Conservation (phyloP, 2,113 vertebrate species). For the Pterocles burchelli region DNA sequence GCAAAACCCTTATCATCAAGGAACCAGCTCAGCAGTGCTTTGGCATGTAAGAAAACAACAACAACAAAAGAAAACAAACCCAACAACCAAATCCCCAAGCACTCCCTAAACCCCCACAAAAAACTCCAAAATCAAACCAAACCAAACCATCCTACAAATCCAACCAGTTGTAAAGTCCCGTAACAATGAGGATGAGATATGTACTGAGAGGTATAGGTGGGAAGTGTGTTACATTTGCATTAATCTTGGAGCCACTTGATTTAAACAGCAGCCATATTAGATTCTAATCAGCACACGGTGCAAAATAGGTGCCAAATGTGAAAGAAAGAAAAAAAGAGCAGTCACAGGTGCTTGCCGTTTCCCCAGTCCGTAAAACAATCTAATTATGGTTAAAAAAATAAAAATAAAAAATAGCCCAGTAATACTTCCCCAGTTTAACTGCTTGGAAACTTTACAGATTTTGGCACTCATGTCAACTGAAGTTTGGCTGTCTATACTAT, state of each 20-base stretch:
- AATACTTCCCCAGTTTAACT: background rate
- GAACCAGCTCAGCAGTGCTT: background rate
- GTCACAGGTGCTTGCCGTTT: background rate
- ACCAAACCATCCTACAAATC: background rate
- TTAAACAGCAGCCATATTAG: background rate
- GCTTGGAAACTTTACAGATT: background rate
- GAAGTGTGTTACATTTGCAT: background rate
- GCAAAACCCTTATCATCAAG: background rate
- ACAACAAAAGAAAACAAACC: background rate
- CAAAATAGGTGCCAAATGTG: background rate
- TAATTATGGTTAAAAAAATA: background rate
- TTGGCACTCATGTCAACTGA: background rate
- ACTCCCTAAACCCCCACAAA: background rate
- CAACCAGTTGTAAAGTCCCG: background rate
- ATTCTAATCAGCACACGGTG: background rate
- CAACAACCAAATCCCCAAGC: too few relatives aligned
- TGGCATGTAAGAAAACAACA: background rate
- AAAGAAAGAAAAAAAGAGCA: background rate
- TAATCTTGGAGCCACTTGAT: background rate
- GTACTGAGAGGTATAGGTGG: background rate
- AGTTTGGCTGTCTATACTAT: background rate
- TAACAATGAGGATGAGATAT: background rate
- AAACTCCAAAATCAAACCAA: background rate
- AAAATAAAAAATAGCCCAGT: background rate
- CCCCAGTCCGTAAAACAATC: background rate